phyloP scores from a whole-genome alignment of 2,797 vertebrate genomes.

The Danio choprae region DNA sequence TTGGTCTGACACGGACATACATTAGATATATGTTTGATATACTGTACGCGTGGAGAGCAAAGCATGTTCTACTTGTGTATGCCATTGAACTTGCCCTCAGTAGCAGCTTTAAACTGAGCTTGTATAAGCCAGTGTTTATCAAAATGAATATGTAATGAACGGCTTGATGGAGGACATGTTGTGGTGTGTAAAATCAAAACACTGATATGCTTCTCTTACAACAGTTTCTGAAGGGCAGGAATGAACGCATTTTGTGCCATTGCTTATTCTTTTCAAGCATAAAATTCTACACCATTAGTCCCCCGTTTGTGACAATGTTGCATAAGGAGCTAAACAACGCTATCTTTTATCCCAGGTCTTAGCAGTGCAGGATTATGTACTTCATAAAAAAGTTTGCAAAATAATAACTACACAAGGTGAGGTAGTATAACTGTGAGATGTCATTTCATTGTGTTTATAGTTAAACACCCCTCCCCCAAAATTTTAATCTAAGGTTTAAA shows the following conservation, averaged over 20 bases:
- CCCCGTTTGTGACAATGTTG: background rate
- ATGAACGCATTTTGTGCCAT: background rate
- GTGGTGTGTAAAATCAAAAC: conserved; percentile 43
- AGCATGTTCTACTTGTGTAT: background rate
- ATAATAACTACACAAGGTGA: background rate
- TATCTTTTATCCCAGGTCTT: background rate
- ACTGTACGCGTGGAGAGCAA: background rate
- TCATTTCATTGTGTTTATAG: background rate
- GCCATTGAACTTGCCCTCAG: conserved; percentile 10
- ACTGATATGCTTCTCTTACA: conserved; percentile 29
- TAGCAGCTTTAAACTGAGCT: background rate
- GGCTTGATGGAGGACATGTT: conserved; percentile 15
- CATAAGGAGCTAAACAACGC: background rate
- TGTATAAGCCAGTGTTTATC: conserved; percentile 27
- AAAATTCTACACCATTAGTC: conserved; percentile 24
- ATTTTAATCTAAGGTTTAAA: background rate
- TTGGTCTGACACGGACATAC: conserved; percentile 5
- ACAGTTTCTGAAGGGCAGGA: conserved; percentile 27
- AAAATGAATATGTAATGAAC: conserved; percentile 41
- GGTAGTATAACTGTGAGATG: background rate
- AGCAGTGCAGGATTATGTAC: background rate
- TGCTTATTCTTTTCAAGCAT: background rate
- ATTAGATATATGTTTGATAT: background rate
- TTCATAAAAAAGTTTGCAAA: background rate
- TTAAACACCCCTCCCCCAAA: background rate